Percentiles rank a stretch among this genome's conserved stretches.
Evolutionary conservation across 2,113 vertebrate species (phyloP).

Genomic region (Leuciscus idus): DNA sequence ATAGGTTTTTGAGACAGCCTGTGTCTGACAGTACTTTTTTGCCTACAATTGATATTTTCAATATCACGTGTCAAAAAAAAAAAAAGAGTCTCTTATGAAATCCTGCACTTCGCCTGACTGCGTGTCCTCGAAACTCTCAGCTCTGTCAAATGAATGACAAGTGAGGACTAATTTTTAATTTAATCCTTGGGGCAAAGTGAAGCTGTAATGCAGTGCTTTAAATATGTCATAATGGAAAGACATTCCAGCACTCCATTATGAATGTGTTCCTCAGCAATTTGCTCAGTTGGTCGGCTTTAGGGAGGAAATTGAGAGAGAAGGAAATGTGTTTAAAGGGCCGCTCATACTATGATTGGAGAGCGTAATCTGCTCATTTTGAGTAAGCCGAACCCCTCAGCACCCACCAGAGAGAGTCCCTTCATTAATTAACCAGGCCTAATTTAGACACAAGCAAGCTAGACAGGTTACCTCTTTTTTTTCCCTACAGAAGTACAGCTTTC

Average conservation of each 20-base stretch:
- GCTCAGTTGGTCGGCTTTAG: conserved; percentile 54
- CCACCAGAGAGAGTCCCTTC: conserved; percentile 42
- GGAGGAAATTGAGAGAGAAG: conserved; percentile 28
- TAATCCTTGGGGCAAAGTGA: conserved; percentile 43
- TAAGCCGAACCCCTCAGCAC: conserved; percentile 33
- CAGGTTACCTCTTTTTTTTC: conserved; percentile 40
- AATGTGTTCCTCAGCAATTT: conserved; percentile 58
- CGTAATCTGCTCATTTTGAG: conserved; percentile 28
- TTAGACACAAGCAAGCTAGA: conserved; percentile 49
- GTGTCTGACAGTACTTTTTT: background rate
- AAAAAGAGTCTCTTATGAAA: conserved; percentile 28
- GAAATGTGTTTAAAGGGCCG: conserved; percentile 21
- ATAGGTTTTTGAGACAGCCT: background rate
- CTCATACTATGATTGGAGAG: conserved; percentile 27
- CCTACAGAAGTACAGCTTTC: conserved; percentile 32
- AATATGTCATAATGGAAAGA: conserved; percentile 53
- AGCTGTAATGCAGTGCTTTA: conserved; percentile 45
- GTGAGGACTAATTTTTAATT: conserved; percentile 55
- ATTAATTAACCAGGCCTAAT: conserved; percentile 52
- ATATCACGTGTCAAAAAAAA: background rate
- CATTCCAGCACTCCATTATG: conserved; percentile 58
- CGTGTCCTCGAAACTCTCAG: conserved; percentile 47
- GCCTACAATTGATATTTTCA: conserved; percentile 1
- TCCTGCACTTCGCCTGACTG: background rate
- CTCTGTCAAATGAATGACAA: conserved; percentile 54